These are phyloP conservation scores for Diglossa brunneiventris DNA, from an alignment of 2,113 vertebrate genomes.

Conservation along the genomic window DNA sequence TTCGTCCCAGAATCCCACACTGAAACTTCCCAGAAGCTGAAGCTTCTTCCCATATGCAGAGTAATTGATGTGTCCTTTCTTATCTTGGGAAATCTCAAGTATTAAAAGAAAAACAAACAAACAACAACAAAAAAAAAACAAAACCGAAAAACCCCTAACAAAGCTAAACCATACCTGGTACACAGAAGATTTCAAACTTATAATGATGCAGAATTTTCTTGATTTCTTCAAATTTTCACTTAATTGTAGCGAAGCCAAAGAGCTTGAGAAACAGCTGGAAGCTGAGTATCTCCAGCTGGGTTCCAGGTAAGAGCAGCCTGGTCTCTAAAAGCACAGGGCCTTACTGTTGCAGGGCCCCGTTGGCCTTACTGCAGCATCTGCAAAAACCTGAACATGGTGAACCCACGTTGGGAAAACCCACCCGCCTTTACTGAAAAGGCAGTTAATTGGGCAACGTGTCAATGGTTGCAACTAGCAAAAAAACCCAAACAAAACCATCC, in stretches of 20 bases:
- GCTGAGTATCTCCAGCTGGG: neutral
- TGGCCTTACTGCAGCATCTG: neutral
- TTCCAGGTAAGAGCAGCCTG: neutral
- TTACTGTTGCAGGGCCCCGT: too few relatives aligned
- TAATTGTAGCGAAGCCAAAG: neutral
- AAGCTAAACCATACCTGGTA: neutral
- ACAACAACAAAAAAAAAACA: too few relatives aligned
- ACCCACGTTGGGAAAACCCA: fast-evolving
- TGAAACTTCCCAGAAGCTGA: neutral
- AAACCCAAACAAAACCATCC: neutral
- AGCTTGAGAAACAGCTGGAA: neutral
- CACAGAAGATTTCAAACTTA: neutral
- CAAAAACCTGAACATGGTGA: neutral
- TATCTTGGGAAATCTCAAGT: slow-evolving; percentile 16
- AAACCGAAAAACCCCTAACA: neutral
- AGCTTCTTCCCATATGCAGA: neutral
- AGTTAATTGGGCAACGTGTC: neutral
- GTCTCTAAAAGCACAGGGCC: neutral
- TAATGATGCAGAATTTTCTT: slow-evolving; percentile 1
- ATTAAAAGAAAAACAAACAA: neutral
- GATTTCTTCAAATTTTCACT: neutral
- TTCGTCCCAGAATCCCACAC: neutral
- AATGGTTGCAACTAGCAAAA: neutral
- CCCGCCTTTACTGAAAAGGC: neutral
- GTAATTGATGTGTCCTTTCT: slow-evolving; percentile 39